These are phyloP conservation scores for Pimephales promelas DNA, from an alignment of 2,113 vertebrate species.

Conservation along the genomic window DNA sequence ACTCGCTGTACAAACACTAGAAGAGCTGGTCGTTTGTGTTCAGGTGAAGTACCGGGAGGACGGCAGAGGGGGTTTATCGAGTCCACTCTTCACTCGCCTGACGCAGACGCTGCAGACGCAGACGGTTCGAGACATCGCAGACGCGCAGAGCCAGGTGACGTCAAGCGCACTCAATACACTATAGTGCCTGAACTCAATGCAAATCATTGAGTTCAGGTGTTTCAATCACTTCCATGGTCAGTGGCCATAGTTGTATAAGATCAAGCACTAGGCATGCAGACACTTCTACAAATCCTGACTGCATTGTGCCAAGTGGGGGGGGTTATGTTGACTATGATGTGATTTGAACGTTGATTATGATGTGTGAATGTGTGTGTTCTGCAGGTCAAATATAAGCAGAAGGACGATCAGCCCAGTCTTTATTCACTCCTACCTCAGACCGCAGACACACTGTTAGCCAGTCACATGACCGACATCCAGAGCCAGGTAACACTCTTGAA, in stretches of 20 bases:
- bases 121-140: slow-evolving; percentile 77
- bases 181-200: too few relatives aligned
- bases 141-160: slow-evolving; percentile 67
- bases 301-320: too few relatives aligned
- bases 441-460: slow-evolving; percentile 67
- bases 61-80: slow-evolving; percentile 74
- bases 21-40: neutral
- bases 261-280: too few relatives aligned
- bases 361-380: too few relatives aligned
- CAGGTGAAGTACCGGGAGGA: slow-evolving; percentile 86
- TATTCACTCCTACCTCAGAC: slow-evolving; percentile 72
- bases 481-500: slow-evolving; percentile 73
- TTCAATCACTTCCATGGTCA: too few relatives aligned
- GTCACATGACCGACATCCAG: slow-evolving; percentile 64
- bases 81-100: slow-evolving; percentile 82
- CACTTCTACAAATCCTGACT: too few relatives aligned
- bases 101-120: slow-evolving; percentile 88
- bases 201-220: too few relatives aligned
- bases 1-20: neutral
- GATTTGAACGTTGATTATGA: neutral
- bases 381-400: slow-evolving; percentile 69
- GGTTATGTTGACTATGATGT: too few relatives aligned
- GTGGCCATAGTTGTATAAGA: too few relatives aligned
- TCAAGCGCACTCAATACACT: too few relatives aligned
- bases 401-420: slow-evolving; percentile 64